These are phyloP conservation scores for Agrotis exclamationis DNA, from an alignment of 2,888 invertebrate species.

Conservation along the genomic window DNA sequence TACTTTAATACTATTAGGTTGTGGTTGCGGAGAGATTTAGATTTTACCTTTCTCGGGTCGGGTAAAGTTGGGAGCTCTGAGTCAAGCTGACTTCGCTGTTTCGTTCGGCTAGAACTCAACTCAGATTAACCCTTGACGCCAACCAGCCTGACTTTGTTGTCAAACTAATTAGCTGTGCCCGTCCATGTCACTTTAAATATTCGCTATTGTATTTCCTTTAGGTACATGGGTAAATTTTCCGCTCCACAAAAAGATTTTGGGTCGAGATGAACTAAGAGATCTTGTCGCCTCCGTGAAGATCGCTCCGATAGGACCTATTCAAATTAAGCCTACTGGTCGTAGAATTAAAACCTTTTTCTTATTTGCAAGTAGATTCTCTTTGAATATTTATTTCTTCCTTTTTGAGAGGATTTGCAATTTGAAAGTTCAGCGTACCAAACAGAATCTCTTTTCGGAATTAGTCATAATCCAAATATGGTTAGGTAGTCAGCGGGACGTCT, in stretches of 20 bases:
- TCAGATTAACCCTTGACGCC: slow-evolving; percentile 75
- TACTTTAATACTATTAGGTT: slow-evolving; percentile 74
- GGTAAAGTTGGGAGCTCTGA: slow-evolving; percentile 71
- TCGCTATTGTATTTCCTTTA: slow-evolving; percentile 52
- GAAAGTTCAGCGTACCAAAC: slow-evolving; percentile 64
- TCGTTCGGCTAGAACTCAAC: slow-evolving; percentile 69
- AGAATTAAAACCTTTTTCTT: slow-evolving; percentile 63
- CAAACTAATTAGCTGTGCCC: slow-evolving; percentile 69
- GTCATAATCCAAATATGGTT: slow-evolving; percentile 76
- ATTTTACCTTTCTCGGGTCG: slow-evolving; percentile 70
- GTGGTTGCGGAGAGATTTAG: slow-evolving; percentile 73
- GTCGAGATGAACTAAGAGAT: slow-evolving; percentile 54
- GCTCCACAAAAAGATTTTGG: slow-evolving; percentile 49
- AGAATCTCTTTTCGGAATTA: slow-evolving; percentile 75
- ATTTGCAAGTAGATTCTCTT: slow-evolving; percentile 52
- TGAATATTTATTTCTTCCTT: slow-evolving; percentile 58
- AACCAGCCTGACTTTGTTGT: slow-evolving; percentile 68
- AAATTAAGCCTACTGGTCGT: slow-evolving; percentile 61
- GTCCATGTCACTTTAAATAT: slow-evolving; percentile 52
- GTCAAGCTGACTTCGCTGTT: slow-evolving; percentile 64
- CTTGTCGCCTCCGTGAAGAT: slow-evolving; percentile 57
- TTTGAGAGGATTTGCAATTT: slow-evolving; percentile 60
- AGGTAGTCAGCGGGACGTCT: slow-evolving; percentile 73
- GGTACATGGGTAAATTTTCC: slow-evolving; percentile 27
- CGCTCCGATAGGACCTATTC: slow-evolving; percentile 60